Conservation (phyloP, 2,797 vertebrate species). For the Lates japonicus region DNA sequence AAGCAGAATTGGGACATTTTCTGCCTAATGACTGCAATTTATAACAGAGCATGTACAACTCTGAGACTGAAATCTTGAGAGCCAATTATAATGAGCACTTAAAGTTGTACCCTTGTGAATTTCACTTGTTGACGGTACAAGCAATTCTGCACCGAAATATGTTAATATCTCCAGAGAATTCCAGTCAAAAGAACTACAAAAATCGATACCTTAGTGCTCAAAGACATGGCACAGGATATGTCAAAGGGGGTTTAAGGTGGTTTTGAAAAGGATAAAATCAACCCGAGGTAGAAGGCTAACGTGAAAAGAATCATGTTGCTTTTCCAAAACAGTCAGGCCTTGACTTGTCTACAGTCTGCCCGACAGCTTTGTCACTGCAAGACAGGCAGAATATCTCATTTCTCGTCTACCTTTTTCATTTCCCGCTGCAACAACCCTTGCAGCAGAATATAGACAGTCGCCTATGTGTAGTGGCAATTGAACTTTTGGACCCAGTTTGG, state of each 20-base stretch:
- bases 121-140: constrained; percentile 17
- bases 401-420: constrained; percentile 59
- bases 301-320: constrained; percentile 6
- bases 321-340: not conserved
- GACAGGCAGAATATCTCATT: constrained; percentile 55
- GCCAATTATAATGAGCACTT: constrained; percentile 56
- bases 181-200: not conserved
- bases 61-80: constrained; percentile 43
- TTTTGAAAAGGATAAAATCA: constrained; percentile 23
- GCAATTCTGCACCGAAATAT: constrained; percentile 8
- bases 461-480: constrained; percentile 55
- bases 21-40: constrained; percentile 72
- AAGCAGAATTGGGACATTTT: constrained; percentile 70
- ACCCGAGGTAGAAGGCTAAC: not conserved
- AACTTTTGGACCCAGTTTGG: constrained; percentile 54
- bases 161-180: constrained; percentile 12
- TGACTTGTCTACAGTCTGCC: not conserved
- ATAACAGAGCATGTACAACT: constrained; percentile 63
- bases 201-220: not conserved
- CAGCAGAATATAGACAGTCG: constrained; percentile 48
- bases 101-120: constrained; percentile 32
- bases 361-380: constrained; percentile 49
- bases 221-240: not conserved
- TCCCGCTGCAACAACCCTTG: constrained; percentile 32
- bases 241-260: constrained; percentile 10